phyloP scores from a whole-genome alignment of 2,113 vertebrate species.

The rat (Rattus norvegicus) region DNA sequence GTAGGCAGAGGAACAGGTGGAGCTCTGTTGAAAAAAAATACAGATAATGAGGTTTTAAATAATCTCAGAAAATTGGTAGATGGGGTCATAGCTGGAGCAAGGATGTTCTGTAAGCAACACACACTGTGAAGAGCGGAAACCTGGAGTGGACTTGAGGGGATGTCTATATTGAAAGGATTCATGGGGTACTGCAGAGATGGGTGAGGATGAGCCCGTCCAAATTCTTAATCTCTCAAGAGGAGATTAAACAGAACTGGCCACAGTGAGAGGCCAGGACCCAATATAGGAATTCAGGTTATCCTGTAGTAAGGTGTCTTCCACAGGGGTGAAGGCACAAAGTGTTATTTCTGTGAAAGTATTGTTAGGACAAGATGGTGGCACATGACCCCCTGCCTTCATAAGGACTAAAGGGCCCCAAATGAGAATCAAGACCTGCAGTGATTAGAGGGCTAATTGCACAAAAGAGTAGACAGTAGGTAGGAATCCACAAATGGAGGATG shows the following conservation, averaged over 20 bases:
- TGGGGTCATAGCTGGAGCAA: neutral
- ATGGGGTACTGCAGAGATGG: neutral
- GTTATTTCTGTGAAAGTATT: rapidly evolving
- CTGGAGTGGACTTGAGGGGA: rapidly evolving
- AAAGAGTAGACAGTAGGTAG: neutral
- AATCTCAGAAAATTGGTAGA: neutral
- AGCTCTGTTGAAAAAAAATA: neutral
- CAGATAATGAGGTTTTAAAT: neutral
- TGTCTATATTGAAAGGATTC: neutral
- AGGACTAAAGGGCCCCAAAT: neutral
- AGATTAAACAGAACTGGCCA: neutral
- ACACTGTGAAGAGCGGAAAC: neutral
- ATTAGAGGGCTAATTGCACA: neutral
- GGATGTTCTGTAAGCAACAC: neutral
- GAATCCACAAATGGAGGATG: neutral
- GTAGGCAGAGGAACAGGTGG: neutral
- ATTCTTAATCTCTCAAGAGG: neutral
- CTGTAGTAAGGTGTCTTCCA: neutral
- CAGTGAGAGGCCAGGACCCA: neutral
- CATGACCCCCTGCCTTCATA: neutral
- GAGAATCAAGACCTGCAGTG: rapidly evolving
- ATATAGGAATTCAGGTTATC: neutral
- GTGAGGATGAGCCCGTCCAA: neutral
- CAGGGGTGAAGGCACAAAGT: neutral
- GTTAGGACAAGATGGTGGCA: too few species aligned